phyloP scores from a whole-genome alignment of 1,140 invertebrate species.

The Pomacea maculata region DNA sequence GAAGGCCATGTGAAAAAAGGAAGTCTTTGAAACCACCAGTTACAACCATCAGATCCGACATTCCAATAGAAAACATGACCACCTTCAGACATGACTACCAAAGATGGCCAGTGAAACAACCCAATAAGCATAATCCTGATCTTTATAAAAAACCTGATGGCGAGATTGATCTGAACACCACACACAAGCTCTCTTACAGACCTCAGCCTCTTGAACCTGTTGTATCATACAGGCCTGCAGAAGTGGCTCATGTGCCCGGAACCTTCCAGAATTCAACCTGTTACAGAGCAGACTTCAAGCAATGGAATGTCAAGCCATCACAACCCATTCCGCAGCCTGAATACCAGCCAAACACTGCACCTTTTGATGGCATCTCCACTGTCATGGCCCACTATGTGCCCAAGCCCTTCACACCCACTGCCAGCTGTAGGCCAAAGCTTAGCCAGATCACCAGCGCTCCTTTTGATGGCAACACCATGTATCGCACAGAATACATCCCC shows the following conservation, averaged over 20 bases:
- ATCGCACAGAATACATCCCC: conserved; percentile 59
- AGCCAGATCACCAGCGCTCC: conserved; percentile 44
- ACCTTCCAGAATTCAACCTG: conserved; percentile 62
- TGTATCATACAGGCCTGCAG: conserved; percentile 41
- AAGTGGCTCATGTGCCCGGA: conserved; percentile 31
- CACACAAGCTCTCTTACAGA: conserved; percentile 50
- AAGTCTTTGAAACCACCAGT: conserved; percentile 52
- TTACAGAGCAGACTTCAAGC: conserved; percentile 60
- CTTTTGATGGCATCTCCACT: conserved; percentile 63
- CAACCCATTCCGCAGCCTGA: conserved; percentile 41
- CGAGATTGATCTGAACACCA: conserved; percentile 63
- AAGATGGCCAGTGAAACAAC: conserved; percentile 57
- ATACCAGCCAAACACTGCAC: conserved; percentile 56
- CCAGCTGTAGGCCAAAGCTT: conserved; percentile 54
- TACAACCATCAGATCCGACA: conserved; percentile 50
- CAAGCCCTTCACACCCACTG: conserved; percentile 35
- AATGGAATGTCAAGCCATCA: conserved; percentile 52
- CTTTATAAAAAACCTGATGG: conserved; percentile 60
- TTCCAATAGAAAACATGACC: conserved; percentile 60
- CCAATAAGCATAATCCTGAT: conserved; percentile 49
- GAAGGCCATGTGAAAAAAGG: conserved; percentile 42
- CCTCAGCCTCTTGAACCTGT: conserved; percentile 44
- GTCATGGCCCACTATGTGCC: conserved; percentile 59
- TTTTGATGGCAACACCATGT: conserved; percentile 62
- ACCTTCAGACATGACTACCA: conserved; percentile 62